Percentiles rank a stretch among this genome's conserved stretches.
Evolutionary conservation across 2,888 invertebrate genomes (phyloP).

Genomic region (Phrixothrix hirtus): DNA sequence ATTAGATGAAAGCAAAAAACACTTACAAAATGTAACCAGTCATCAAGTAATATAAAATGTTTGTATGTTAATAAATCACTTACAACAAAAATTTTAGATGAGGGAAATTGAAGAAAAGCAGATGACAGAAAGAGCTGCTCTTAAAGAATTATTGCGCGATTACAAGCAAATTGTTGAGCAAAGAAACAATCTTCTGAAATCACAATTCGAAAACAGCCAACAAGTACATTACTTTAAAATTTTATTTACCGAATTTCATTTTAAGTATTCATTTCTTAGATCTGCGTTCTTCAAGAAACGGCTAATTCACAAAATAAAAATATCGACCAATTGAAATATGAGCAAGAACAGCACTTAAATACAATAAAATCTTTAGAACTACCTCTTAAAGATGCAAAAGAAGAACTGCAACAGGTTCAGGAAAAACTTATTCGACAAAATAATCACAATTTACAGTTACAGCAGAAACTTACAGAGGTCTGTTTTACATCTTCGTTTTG

Average conservation of each 20-base stretch:
- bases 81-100: conserved; percentile 38
- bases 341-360: background rate
- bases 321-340: background rate
- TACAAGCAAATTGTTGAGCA: conserved; percentile 40
- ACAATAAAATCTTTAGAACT: background rate
- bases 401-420: too few relatives aligned
- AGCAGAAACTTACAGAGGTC: too few relatives aligned
- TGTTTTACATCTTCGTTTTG: too few relatives aligned
- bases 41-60: too few relatives aligned
- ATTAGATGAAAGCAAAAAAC: conserved; percentile 44
- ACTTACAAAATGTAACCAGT: conserved; percentile 34
- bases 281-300: background rate
- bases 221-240: too few relatives aligned
- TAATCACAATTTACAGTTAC: too few relatives aligned
- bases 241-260: too few relatives aligned
- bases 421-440: too few relatives aligned
- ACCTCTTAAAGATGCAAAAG: too few relatives aligned
- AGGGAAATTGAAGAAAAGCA: conserved; percentile 47
- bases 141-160: conserved; percentile 44
- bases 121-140: conserved; percentile 42
- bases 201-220: conserved; percentile 36
- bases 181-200: conserved; percentile 39
- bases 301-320: background rate
- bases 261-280: too few relatives aligned
- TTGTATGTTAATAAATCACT: too few relatives aligned